Evolutionary conservation across 2,113 vertebrate species (phyloP).

Genomic region (Sardina pilchardus): DNA sequence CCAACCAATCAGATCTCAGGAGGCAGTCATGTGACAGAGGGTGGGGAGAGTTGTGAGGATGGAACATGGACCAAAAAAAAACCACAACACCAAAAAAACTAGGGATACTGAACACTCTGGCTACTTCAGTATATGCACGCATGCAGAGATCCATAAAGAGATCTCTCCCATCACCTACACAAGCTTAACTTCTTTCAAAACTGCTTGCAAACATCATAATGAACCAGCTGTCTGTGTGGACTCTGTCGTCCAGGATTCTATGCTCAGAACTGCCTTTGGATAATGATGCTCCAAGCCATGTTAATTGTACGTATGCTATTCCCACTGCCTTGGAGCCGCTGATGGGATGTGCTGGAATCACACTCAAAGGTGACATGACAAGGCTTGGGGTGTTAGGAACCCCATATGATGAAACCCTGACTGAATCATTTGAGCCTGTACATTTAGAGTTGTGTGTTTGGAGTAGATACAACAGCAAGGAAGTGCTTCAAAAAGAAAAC

Average conservation of each 20-base stretch:
- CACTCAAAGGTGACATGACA: neutral
- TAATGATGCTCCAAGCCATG: neutral
- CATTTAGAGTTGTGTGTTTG: neutral
- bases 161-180: neutral
- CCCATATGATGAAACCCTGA: neutral
- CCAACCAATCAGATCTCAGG: conserved; percentile 45
- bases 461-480: neutral
- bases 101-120: neutral
- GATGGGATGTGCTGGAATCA: neutral
- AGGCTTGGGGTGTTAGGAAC: neutral
- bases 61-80: neutral
- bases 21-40: conserved; percentile 48
- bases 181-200: neutral
- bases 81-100: neutral
- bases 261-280: neutral
- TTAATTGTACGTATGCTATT: neutral
- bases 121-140: neutral
- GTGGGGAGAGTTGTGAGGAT: conserved; percentile 7
- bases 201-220: neutral
- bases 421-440: neutral
- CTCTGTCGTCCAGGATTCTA: neutral
- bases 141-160: neutral
- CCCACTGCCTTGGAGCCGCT: neutral
- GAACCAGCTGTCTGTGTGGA: neutral
- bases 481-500: too few relatives aligned